A percentile compares a stretch with the other conserved stretches of the same genome.
Conservation (phyloP, 2,888 invertebrate species). For the Trissonchulus latispiculum region DNA sequence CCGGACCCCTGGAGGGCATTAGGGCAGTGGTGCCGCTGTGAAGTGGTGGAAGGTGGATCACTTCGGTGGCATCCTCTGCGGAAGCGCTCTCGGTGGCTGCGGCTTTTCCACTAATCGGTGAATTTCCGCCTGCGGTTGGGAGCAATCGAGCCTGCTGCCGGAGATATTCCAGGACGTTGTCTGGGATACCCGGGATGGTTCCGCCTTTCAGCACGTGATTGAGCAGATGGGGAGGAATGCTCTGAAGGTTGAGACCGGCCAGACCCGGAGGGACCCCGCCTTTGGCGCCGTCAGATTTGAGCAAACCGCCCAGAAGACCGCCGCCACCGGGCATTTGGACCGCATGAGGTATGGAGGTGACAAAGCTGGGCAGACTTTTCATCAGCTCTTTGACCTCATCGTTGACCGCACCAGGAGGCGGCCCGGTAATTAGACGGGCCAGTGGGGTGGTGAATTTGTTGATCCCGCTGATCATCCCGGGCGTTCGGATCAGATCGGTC, state of each 20-base stretch:
- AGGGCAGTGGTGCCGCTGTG: background rate
- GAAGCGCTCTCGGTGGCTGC: too few relatives aligned
- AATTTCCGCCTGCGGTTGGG: background rate
- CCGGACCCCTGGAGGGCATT: background rate
- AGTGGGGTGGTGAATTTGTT: background rate
- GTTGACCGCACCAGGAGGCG: background rate
- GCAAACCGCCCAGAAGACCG: background rate
- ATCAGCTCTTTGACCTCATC: background rate
- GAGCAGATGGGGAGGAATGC: conserved; percentile 34
- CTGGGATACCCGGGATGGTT: conserved; percentile 34
- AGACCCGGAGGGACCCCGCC: background rate
- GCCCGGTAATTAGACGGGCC: background rate
- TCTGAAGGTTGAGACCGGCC: background rate
- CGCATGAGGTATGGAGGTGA: background rate
- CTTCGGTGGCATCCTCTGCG: background rate
- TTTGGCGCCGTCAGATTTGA: background rate
- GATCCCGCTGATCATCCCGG: background rate
- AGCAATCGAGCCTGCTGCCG: background rate
- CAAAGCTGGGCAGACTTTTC: background rate
- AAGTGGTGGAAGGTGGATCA: too few relatives aligned
- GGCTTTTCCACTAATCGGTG: too few relatives aligned
- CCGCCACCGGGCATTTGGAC: background rate
- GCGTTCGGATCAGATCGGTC: background rate
- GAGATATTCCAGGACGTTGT: background rate
- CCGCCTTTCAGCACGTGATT: conserved; percentile 39